Evolutionary conservation across 2,113 vertebrate species (phyloP), one percentile per base, ranked within the genome.

Genomic region (Tamias sibiricus): DNA sequence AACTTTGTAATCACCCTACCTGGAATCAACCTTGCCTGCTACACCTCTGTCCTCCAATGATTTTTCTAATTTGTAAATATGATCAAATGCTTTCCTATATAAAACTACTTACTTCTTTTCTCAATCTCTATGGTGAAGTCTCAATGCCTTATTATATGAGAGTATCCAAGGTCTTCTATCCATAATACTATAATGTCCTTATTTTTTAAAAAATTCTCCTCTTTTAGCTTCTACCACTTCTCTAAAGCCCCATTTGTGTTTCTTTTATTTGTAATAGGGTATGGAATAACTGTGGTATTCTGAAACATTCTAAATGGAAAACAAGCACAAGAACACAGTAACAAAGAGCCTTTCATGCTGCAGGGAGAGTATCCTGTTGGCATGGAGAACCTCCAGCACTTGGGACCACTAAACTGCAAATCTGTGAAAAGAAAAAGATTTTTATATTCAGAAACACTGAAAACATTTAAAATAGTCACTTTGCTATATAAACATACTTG

Each of bases 341-440:
- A 97, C 96, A 97, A 96, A 96, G 90, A 44, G 40, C 32, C 77
- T 94, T 96, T 97, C 77, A 96, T 57, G 14, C 81, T 32, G 8
- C 26, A 16, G 12, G 62, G 76, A 72, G 69, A 59, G 26, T 4
- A 74, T 37, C 76, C 40, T 62, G 54, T n/a, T 87, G 95, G 76
- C 32, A 44, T 28, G 35, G 85, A 96, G 44, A 95, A 68, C 59
- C 16, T 81, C 68, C 19, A 52, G 52, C 20, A 24, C 66, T 74
- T 40, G 42, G 54, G 26, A 68, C 71, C 66, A 37, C 26, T 30
- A 57, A 91, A 83, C 37, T 90, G 87, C 2, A 71, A 49, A 87
- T 84, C 72, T 95, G 57, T 76, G 66, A 80, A 83, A 87, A 90
- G 54, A 75, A 90, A 94, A 79, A 47, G 32, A 72, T 28, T 81